Conservation (phyloP, 2,888 invertebrate genomes). For the Idaea aversata region DNA sequence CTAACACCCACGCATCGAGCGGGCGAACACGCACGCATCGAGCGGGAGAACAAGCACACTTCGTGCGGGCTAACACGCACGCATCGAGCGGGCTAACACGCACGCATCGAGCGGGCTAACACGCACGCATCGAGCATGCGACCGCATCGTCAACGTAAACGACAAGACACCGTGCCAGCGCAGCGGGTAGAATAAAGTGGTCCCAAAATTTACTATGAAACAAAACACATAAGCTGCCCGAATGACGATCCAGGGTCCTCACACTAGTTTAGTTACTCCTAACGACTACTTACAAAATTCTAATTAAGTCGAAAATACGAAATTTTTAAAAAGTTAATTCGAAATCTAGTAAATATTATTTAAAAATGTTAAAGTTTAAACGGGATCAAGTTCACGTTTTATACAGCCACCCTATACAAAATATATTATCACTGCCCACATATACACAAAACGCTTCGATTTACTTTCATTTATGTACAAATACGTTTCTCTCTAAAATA, state of each 20-base stretch:
- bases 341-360: constrained; percentile 41
- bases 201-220: constrained; percentile 79
- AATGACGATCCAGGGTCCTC: constrained; percentile 35
- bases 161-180: neutral
- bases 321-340: constrained; percentile 34
- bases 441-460: constrained; percentile 61
- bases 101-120: neutral
- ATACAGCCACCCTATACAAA: constrained; percentile 62
- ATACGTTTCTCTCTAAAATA: constrained; percentile 57
- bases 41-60: too few species aligned
- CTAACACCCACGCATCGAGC: neutral
- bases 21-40: neutral
- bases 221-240: constrained; percentile 63
- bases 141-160: constrained; percentile 1
- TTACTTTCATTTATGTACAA: constrained; percentile 61
- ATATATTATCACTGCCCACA: constrained; percentile 66
- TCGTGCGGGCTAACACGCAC: too few species aligned
- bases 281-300: constrained; percentile 63
- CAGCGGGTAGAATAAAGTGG: constrained; percentile 56
- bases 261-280: constrained; percentile 41
- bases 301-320: constrained; percentile 45
- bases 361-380: constrained; percentile 48
- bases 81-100: neutral
- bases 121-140: neutral
- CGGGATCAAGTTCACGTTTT: constrained; percentile 33